A percentile compares a stretch with the other conserved stretches of the same genome.
These are phyloP conservation scores for Protonemura montana DNA, from an alignment of 2,888 invertebrate genomes.

Conservation along the genomic window DNA sequence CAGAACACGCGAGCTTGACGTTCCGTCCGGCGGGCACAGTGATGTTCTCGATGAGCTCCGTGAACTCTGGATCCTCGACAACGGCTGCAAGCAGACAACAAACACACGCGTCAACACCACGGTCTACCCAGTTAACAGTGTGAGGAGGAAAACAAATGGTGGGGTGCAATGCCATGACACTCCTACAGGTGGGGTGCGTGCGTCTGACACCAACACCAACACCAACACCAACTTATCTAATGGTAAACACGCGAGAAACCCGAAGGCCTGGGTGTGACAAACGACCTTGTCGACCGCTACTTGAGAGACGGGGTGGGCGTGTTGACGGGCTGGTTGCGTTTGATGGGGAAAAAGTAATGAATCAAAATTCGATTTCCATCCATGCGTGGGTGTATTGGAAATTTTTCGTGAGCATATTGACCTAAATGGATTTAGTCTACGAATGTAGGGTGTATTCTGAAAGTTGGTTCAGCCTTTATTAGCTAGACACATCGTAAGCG, in stretches of 20 bases:
- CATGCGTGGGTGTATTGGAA: background rate
- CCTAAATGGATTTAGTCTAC: too few species aligned
- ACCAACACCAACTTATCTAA: background rate
- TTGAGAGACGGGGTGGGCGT: background rate
- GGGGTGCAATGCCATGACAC: background rate
- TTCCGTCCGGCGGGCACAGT: constrained; percentile 89
- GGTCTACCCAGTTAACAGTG: background rate
- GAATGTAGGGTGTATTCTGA: too few species aligned
- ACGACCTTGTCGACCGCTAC: background rate
- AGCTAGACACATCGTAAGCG: too few species aligned
- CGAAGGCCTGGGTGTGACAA: background rate
- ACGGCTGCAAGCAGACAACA: constrained; percentile 76
- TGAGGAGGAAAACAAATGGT: background rate
- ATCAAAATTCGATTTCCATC: background rate
- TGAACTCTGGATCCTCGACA: constrained; percentile 87
- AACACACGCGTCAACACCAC: constrained; percentile 46
- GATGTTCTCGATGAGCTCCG: constrained; percentile 88
- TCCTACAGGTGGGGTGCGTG: too few species aligned
- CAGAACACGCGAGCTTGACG: constrained; percentile 88
- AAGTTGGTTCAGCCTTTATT: too few species aligned
- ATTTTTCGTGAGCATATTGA: background rate
- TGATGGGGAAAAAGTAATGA: background rate
- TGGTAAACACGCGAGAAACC: background rate
- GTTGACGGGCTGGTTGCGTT: background rate
- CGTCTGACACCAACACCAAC: background rate